Base-by-base conservation (phyloP, 2,888 invertebrate species). In the Mycogona germanica region DNA sequence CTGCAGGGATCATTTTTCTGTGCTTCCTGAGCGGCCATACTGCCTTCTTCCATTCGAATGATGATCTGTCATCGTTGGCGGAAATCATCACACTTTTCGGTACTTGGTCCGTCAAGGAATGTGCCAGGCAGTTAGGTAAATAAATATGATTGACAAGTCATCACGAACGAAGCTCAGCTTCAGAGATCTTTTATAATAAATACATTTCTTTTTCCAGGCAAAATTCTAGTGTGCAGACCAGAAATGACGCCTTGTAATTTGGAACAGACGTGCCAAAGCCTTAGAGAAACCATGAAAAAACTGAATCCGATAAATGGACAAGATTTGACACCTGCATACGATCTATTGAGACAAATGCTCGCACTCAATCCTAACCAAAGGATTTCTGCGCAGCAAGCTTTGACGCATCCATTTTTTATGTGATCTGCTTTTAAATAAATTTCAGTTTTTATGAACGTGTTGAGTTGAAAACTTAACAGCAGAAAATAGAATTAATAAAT, bases 41-140 rank as follows among this genome's bases (percentile, higher is more conserved):
- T 72, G 87, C 87, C 50, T 84, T 91, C 69, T 86, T 91, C 68
- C 80, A 83, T 63, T 85, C 87, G 23, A 77, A 80, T 30, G 87
- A 87, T 69, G 85, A 86, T 66, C 72, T 79, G 58, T 76, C 82
- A 32, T 87, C 87, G 55, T 72, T 91, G 38, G 84, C 86, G 44
- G 89, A 91, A 75, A 82, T 89, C 58, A 78, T 82, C 29, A 79
- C 82, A 53, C 72, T 91, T 61, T 80, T 89, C 64, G 91, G 91
- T 25, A 79, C 80, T 52, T 75, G 74, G 44, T 73, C 77, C 60
- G 77, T 89, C 62, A 77, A 78, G 60, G 74, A 76, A 57, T 77
- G 82, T 55, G 87, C 88, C 0, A 65, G 68, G 55, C 74, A 77
- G 60, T 75, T 85, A 58, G 83, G 83, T 81, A 67, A 65, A 64